Base-by-base conservation (phyloP, 2,797 vertebrate genomes). In the Neosilurus mollespiculum region DNA sequence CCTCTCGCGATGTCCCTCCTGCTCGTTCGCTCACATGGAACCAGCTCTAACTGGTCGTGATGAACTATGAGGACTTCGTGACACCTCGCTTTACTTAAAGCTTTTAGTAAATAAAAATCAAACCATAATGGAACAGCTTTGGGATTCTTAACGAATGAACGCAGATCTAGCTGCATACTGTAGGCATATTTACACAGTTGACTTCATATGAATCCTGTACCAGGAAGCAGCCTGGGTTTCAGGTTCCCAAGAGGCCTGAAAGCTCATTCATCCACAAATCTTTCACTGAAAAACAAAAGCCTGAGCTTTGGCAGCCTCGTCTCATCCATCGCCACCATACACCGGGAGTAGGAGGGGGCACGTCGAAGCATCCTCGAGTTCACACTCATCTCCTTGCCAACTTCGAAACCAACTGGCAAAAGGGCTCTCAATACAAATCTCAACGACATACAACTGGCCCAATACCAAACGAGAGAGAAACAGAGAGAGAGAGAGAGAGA, bases 221-320 rank as follows among this genome's bases (percentile, higher is more conserved):
- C 16, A 4, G 3, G 15, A 34, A n/a, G 34, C 6, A 61, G 58
- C 75, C 59, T 4, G 22, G 61, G 75, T 62, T 8, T 62, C 34
- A 8, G 2, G 12, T 78, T 51, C 37, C 58, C 75, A 49, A 4
- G 5, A 22, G 56, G 56, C 11, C 58, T 14, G 34, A 43, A 61
- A 61, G 4, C 1, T 15, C 22, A 43, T 8, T 78, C 22, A 0
- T 7, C 10, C 18, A 18, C 43, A 20, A 81, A 59, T 80, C 67
- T 88, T 87, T 82, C 84, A 83, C 20, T 67, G 72, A 62, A 70
- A 69, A 80, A 85, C 81, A 83, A 75, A 75, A 51, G 34, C 70
- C 20, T 7, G n/a, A 16, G 75, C 61, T 67, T 73, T 30, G 66
- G 54, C 24, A 43, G 43, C 37, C 61, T 61, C 2, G 37, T 10